phyloP scores from a whole-genome alignment of 2,113 vertebrate genomes.

The Apteryx owenii region DNA sequence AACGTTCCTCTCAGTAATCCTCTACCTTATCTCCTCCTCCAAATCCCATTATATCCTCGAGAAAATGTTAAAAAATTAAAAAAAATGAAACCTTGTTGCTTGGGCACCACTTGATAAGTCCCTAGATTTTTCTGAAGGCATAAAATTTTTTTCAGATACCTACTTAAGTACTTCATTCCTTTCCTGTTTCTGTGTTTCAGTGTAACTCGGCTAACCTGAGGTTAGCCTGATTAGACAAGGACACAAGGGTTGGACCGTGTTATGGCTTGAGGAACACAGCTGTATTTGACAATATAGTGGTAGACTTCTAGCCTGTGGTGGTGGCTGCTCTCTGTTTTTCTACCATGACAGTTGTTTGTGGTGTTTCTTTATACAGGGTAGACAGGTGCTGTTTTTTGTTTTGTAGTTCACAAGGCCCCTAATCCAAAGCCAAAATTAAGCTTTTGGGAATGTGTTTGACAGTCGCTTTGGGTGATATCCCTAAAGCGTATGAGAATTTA shows the following conservation, averaged over 20 bases:
- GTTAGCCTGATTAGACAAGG: not conserved
- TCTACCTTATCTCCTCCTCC: not conserved
- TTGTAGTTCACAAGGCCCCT: not conserved
- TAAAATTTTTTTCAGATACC: not conserved
- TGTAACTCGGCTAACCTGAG: not conserved
- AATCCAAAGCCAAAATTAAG: not conserved
- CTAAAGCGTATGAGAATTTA: not conserved
- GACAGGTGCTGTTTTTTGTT: not conserved
- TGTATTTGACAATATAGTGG: not conserved
- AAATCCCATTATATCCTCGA: not conserved
- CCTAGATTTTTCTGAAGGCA: not conserved
- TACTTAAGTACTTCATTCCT: not conserved
- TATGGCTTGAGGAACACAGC: not conserved
- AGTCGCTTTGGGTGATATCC: not conserved
- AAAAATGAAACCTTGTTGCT: not conserved
- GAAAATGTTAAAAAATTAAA: not conserved
- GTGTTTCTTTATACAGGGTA: not conserved
- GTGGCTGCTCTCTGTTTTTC: not conserved
- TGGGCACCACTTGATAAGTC: not conserved
- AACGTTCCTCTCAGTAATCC: not conserved
- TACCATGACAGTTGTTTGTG: not conserved
- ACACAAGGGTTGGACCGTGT: accelerated
- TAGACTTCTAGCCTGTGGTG: not conserved
- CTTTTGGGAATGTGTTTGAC: not conserved
- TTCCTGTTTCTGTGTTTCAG: not conserved